Conservation (phyloP, 2,888 invertebrate species). For the Andrena fulva region DNA sequence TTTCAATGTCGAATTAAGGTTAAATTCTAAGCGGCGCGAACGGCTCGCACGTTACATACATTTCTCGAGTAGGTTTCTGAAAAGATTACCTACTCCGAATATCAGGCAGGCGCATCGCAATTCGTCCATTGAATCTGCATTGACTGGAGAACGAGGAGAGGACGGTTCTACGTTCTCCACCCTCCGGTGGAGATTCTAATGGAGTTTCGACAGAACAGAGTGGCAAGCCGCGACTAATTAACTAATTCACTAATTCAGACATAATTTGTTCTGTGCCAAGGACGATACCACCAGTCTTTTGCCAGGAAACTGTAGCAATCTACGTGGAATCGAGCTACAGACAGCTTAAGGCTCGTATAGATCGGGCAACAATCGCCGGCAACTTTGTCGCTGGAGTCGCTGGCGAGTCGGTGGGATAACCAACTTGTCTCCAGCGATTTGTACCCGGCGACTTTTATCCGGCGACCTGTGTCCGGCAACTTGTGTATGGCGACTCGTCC, state of each 20-base stretch:
- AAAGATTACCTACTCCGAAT: not conserved
- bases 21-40: constrained; percentile 32
- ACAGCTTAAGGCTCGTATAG: too few species aligned
- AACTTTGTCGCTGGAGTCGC: too few species aligned
- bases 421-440: too few species aligned
- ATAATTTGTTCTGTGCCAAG: constrained; percentile 66
- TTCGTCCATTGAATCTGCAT: not conserved
- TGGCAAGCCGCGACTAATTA: constrained; percentile 70
- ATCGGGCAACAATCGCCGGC: too few species aligned
- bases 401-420: too few species aligned
- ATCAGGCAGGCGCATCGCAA: not conserved
- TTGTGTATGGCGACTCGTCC: too few species aligned
- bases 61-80: too few species aligned
- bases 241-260: constrained; percentile 78
- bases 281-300: constrained; percentile 10
- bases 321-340: too few species aligned
- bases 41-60: not conserved
- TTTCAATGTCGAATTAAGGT: constrained; percentile 58
- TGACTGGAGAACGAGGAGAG: not conserved
- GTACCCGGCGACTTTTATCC: too few species aligned
- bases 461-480: too few species aligned
- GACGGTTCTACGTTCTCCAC: too few species aligned
- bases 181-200: constrained; percentile 70
- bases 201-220: constrained; percentile 71
- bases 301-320: too few species aligned